A percentile compares a stretch with the other conserved stretches of the same genome.
phyloP scores from a whole-genome alignment of 1,140 invertebrate species.

The Centruroides vittatus region DNA sequence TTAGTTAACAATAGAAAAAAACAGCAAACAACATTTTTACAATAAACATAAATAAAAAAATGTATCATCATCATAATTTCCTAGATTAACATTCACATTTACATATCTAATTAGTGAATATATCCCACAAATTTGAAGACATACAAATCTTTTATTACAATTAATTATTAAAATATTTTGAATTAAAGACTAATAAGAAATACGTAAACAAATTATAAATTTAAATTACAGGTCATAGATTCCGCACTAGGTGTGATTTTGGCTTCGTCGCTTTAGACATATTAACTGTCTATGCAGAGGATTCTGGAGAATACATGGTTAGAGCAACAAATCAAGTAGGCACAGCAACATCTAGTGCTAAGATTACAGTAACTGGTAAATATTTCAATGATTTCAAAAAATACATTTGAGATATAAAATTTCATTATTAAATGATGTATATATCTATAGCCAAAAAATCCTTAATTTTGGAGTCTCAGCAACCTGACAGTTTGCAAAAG shows the following conservation, averaged over 20 bases:
- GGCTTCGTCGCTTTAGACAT: conserved; percentile 90
- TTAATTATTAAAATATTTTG: no score
- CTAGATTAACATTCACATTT: no score
- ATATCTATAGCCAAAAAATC: conserved; percentile 52
- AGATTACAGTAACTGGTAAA: conserved; percentile 66
- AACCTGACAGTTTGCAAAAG: conserved; percentile 81
- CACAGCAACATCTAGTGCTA: conserved; percentile 60
- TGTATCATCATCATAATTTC: no score
- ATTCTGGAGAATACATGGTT: conserved; percentile 35
- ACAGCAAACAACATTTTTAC: no score
- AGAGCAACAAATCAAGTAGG: conserved; percentile 37
- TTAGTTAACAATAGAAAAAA: no score
- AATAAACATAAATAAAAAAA: no score
- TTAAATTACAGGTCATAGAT: conserved; percentile 35
- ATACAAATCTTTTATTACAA: no score
- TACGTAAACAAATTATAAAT: no score
- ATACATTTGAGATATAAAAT: background rate
- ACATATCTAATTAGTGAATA: no score
- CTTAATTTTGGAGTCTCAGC: conserved; percentile 85
- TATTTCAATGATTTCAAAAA: conserved; percentile 23
- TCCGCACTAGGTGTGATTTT: conserved; percentile 84
- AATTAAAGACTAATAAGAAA: no score
- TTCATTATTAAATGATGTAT: background rate
- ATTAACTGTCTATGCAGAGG: conserved; percentile 46
- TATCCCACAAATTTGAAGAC: no score